Conservation (phyloP, 2,113 vertebrate species). For the Campylomormyrus tamandua region DNA sequence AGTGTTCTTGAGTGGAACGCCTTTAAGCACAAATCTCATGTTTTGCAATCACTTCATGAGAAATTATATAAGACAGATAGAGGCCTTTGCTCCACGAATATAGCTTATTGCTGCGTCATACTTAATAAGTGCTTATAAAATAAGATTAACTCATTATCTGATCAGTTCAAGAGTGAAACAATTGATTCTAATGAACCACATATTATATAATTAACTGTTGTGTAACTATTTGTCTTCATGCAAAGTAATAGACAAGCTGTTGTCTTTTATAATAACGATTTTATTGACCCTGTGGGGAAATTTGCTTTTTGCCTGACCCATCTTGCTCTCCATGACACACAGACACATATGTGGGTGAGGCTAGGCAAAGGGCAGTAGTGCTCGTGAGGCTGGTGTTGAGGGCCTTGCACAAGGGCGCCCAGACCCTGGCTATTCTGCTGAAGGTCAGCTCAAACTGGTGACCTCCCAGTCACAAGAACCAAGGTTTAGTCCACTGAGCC, state of each 20-base stretch:
- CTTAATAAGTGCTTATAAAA: neutral
- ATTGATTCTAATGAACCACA: neutral
- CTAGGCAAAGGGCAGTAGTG: neutral
- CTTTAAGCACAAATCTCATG: neutral
- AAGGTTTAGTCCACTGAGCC: neutral
- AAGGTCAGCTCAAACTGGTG: neutral
- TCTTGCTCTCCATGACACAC: neutral
- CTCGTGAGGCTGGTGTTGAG: neutral
- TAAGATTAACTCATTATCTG: conserved; percentile 14
- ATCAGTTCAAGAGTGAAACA: neutral
- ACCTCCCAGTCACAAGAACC: neutral
- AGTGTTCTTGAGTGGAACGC: conserved; percentile 9
- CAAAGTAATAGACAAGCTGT: neutral
- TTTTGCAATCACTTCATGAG: neutral
- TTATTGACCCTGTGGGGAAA: neutral
- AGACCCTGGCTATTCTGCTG: neutral
- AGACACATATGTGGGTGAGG: neutral
- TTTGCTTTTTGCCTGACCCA: neutral
- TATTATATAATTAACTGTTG: neutral
- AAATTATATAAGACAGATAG: neutral
- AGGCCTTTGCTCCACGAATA: neutral
- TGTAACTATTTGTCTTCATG: neutral
- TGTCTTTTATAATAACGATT: neutral
- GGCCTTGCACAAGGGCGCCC: neutral
- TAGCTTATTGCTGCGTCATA: neutral